Base-by-base conservation (phyloP, 2,888 invertebrate species). In the Caenorhabditis japonica region DNA sequence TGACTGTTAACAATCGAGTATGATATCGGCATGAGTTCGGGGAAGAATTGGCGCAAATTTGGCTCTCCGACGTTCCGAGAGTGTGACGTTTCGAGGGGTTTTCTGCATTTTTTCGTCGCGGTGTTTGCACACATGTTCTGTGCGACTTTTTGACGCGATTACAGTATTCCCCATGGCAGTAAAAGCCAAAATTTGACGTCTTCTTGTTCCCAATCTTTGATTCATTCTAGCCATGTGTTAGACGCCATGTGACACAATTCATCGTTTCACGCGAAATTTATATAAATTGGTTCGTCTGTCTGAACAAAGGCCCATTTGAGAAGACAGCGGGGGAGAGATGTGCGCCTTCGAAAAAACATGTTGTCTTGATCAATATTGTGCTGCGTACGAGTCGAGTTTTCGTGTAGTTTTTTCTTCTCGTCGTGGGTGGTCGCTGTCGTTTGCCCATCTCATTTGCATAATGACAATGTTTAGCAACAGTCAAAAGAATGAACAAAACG, bases 261-360 rank as follows among this genome's bases (percentile, higher is more conserved):
- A 13, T 19, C 4, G 23, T n/a, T 19, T 36, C 7, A 19, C 13
- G 25, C 10, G 19, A 27, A 43, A 52, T 23, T 33, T 43, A 30
- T 46, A 62, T 62, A 46, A 53, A 62, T 62, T 62, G 53, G 62
- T 46, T 55, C 19, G 39, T 55, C 55, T 46, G 51, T 43, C 30
- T 30, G 7, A 53, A 62, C 62, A 62, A 62, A 62, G 62, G 55
- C 53, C 62, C 62, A 62, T 62, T 62, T 34, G 34, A 27, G 47
- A 15, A 46, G 27, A 46, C 15, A 21, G 19, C 15, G 43, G 15
- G 49, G 61, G 46, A 34, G 33, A 44, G 33, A 15, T 21, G 39
- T 4, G 19, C 25, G 39, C 39, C 19, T 19, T 23, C 33, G 8
- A 8, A 30, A 62, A 61, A 55, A 62, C 62, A 62, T 53, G 61